Conservation (phyloP, 2,888 invertebrate genomes). For the Diploptera punctata region DNA sequence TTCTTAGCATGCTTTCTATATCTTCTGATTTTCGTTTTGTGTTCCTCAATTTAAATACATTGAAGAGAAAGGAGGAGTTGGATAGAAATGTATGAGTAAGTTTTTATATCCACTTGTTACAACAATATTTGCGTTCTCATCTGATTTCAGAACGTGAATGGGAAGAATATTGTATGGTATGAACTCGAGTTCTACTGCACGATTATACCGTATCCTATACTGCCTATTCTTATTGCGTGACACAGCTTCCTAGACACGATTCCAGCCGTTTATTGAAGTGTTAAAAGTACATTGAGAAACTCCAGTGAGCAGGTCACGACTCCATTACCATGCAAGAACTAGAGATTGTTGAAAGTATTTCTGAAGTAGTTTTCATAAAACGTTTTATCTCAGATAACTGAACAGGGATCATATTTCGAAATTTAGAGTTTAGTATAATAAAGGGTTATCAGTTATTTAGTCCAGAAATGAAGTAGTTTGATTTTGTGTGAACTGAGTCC, state of each 20-base stretch:
- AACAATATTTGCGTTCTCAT: slow-evolving; percentile 3
- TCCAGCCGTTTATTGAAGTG: neutral
- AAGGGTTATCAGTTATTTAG: too few relatives aligned
- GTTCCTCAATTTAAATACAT: slow-evolving; percentile 3
- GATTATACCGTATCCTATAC: neutral
- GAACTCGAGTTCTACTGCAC: neutral
- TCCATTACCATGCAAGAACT: too few relatives aligned
- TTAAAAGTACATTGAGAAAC: neutral
- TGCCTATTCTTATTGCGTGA: neutral
- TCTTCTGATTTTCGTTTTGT: neutral
- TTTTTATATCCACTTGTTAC: slow-evolving; percentile 3
- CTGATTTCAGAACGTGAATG: neutral
- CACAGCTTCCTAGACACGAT: neutral
- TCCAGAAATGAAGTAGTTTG: too few relatives aligned
- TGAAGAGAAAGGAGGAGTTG: too few relatives aligned
- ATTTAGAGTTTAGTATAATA: too few relatives aligned
- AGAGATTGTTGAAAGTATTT: too few relatives aligned
- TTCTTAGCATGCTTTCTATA: too few relatives aligned
- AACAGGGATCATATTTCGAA: too few relatives aligned
- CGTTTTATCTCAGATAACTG: too few relatives aligned
- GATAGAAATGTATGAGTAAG: neutral
- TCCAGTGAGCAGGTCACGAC: too few relatives aligned
- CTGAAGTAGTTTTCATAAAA: too few relatives aligned
- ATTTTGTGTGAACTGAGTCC: too few relatives aligned
- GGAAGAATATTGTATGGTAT: neutral